phyloP scores from a whole-genome alignment of 2,888 invertebrate species.

The Euplexia lucipara region DNA sequence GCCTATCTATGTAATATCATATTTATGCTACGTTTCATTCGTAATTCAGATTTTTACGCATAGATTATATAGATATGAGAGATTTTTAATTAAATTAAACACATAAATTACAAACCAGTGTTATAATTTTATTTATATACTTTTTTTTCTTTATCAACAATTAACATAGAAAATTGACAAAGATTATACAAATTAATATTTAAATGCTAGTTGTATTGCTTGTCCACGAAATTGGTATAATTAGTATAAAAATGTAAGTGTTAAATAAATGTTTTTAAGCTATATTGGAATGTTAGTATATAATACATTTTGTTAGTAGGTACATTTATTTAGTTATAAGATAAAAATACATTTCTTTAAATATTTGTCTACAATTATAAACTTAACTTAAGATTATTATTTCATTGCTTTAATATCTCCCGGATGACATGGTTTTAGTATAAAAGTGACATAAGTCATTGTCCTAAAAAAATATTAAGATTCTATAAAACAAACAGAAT shows the following conservation, averaged over 20 bases:
- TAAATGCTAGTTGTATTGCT: constrained; percentile 31
- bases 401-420: constrained; percentile 10
- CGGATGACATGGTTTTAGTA: constrained; percentile 18
- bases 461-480: not conserved
- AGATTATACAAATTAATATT: constrained; percentile 20
- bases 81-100: not conserved
- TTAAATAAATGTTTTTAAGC: constrained; percentile 2
- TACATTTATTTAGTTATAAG: constrained; percentile 19
- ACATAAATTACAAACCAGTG: not conserved
- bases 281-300: constrained; percentile 46
- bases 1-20: too few species aligned
- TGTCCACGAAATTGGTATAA: constrained; percentile 3
- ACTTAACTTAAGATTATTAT: constrained; percentile 19
- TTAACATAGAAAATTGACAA: constrained; percentile 16
- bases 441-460: not conserved
- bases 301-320: constrained; percentile 39
- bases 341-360: constrained; percentile 51
- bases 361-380: constrained; percentile 44
- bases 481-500: constrained; percentile 4
- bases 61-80: too few species aligned
- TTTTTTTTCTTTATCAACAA: not conserved
- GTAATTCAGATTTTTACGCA: too few species aligned
- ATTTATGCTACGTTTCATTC: too few species aligned
- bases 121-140: too few species aligned
- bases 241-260: constrained; percentile 20